Percentiles rank a stretch among this genome's conserved stretches.
These are phyloP conservation scores for Gisinianus flammeolus DNA, from an alignment of 2,888 invertebrate genomes.

Conservation along the genomic window DNA sequence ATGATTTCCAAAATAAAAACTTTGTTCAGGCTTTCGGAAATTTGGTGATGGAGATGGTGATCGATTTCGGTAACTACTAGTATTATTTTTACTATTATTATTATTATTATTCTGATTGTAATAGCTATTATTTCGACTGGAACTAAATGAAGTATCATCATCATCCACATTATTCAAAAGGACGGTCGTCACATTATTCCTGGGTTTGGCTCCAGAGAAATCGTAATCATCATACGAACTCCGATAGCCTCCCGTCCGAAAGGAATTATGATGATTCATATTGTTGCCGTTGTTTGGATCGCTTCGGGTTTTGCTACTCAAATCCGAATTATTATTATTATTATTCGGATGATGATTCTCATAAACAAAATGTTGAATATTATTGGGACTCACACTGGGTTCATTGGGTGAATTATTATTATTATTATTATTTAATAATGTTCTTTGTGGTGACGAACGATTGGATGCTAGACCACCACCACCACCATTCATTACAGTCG, in stretches of 20 bases:
- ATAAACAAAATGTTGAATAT: conserved; percentile 41
- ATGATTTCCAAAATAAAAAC: conserved; percentile 39
- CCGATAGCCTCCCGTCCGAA: conserved; percentile 10
- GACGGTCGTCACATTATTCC: conserved; percentile 48
- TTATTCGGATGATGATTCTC: conserved; percentile 29
- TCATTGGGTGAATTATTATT: conserved; percentile 14
- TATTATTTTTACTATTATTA: conserved; percentile 4
- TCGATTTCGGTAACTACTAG: conserved; percentile 23
- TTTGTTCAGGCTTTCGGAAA: conserved; percentile 32
- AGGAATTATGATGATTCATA: conserved; percentile 30
- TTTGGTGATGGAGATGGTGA: conserved; percentile 36
- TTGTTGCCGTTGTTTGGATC: neutral
- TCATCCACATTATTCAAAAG: conserved; percentile 48
- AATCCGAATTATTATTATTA: neutral
- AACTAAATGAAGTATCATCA: conserved; percentile 34
- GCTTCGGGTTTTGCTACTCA: conserved; percentile 1
- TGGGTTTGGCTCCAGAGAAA: conserved; percentile 35
- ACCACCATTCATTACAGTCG: conserved; percentile 62
- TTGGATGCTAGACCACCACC: neutral
- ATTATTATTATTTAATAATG: conserved; percentile 13
- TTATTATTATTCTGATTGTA: neutral
- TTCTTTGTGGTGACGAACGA: conserved; percentile 33
- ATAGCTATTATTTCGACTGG: neutral
- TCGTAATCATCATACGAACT: conserved; percentile 38
- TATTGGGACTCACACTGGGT: conserved; percentile 23